These are phyloP conservation scores for Haliaeetus albicilla DNA, from an alignment of 2,797 vertebrate species.

Conservation along the genomic window DNA sequence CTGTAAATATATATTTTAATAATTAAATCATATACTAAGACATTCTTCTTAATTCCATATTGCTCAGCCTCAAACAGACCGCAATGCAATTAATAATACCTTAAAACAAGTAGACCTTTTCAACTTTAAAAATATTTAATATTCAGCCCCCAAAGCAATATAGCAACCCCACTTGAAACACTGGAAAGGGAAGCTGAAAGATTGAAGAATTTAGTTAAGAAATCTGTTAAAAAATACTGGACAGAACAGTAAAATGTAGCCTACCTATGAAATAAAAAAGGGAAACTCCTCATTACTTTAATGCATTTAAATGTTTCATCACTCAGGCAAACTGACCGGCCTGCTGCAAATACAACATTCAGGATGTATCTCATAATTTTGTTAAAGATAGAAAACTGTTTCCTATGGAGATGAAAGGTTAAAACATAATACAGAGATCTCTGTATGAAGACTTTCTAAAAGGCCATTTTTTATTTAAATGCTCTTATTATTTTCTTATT, in stretches of 20 bases:
- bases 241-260: neutral
- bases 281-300: neutral
- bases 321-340: neutral
- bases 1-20: neutral
- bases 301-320: neutral
- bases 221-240: neutral
- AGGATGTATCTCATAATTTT: neutral
- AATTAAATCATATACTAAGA: neutral
- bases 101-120: neutral
- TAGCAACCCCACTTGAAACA: neutral
- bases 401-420: neutral
- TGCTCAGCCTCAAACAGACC: neutral
- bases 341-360: neutral
- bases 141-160: neutral
- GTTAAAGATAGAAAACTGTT: neutral
- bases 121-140: neutral
- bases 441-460: neutral
- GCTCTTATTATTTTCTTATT: neutral
- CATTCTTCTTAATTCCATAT: neutral
- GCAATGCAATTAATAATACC: neutral
- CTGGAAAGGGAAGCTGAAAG: neutral
- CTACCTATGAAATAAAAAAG: neutral
- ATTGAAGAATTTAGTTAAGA: neutral
- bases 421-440: neutral
- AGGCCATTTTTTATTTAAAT: neutral